These are phyloP conservation scores for Sminthopsis crassicaudata DNA, from an alignment of 2,113 vertebrate species.

Conservation along the genomic window DNA sequence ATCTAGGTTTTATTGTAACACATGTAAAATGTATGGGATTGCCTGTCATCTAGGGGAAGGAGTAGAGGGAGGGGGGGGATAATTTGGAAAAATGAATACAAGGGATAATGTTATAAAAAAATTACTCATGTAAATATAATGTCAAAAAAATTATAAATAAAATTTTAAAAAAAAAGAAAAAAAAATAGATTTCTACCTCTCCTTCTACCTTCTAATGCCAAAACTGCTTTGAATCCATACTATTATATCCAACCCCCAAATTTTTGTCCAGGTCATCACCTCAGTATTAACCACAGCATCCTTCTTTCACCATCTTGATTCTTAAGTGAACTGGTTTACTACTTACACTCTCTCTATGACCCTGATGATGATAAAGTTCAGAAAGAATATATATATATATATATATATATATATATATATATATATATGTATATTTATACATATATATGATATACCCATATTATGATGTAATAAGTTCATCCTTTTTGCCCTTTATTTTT, in stretches of 20 bases:
- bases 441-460: background rate
- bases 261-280: background rate
- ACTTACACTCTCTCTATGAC: background rate
- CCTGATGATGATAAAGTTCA: background rate
- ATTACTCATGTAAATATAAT: too few species aligned
- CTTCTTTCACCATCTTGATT: background rate
- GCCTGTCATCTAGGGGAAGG: too few species aligned
- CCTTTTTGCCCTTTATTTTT: background rate
- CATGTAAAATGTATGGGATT: too few species aligned
- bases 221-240: background rate
- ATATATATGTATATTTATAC: too few species aligned
- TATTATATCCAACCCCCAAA: background rate
- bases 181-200: background rate
- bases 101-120: too few species aligned
- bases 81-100: too few species aligned
- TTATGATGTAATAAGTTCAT: background rate
- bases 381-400: background rate
- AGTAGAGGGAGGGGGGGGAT: too few species aligned
- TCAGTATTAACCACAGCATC: too few species aligned
- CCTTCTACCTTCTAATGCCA: background rate
- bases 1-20: too few species aligned
- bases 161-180: too few species aligned
- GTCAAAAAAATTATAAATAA: too few species aligned
- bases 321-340: background rate
- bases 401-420: background rate